A percentile compares a stretch with the other conserved stretches of the same genome.
phyloP scores from a whole-genome alignment of 2,888 invertebrate species.

The Eilema depressum region DNA sequence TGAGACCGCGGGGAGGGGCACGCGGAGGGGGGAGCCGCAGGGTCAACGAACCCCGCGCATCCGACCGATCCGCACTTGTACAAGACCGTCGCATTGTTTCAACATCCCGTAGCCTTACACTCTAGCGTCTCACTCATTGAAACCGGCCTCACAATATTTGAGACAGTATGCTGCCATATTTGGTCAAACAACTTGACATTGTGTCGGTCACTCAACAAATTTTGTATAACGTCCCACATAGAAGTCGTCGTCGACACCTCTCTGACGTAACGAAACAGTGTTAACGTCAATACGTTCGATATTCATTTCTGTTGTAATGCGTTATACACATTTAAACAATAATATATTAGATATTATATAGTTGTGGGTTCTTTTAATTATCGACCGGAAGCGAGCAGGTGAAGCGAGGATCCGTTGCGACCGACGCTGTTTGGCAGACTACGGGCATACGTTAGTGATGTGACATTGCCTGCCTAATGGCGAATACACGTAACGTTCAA shows the following conservation, averaged over 20 bases:
- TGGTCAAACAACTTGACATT: constrained; percentile 45
- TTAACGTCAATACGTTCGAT: constrained; percentile 8
- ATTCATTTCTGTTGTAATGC: constrained; percentile 2
- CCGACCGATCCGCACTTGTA: constrained; percentile 84
- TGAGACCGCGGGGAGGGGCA: constrained; percentile 74
- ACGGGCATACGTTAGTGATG: constrained; percentile 48
- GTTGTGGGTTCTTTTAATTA: constrained; percentile 75
- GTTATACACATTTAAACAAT: constrained; percentile 30
- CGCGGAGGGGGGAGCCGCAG: constrained; percentile 60
- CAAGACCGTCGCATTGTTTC: constrained; percentile 82
- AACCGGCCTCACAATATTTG: constrained; percentile 58
- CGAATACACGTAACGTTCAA: constrained; percentile 29
- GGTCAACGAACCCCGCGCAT: constrained; percentile 82
- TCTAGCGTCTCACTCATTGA: constrained; percentile 62
- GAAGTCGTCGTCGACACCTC: constrained; percentile 5
- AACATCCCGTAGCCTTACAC: constrained; percentile 68
- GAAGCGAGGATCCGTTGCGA: constrained; percentile 81
- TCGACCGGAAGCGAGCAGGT: constrained; percentile 79
- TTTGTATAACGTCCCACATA: constrained; percentile 23
- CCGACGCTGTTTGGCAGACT: constrained; percentile 54
- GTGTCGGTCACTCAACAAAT: constrained; percentile 35
- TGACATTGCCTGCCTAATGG: constrained; percentile 58
- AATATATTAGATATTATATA: constrained; percentile 41
- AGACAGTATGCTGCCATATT: constrained; percentile 46
- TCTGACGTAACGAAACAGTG: constrained; percentile 23